Evolutionary conservation across 2,797 vertebrate species (phyloP), one percentile per base, ranked within the genome.

Genomic region (Danio choprae): DNA sequence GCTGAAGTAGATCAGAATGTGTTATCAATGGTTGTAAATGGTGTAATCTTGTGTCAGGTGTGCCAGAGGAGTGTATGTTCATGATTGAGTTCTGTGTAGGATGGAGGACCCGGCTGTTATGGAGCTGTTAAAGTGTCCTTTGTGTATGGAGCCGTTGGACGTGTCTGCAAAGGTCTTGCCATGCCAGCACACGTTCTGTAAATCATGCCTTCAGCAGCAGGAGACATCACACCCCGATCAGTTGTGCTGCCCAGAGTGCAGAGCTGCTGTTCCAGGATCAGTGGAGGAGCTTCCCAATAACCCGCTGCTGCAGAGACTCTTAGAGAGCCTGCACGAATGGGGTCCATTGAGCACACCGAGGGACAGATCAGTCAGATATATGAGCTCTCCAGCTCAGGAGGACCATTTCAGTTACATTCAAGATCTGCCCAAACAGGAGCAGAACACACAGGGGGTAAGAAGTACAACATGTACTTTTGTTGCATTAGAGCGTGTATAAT

Each of bases 101-200:
- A 96, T 96, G 96, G 95, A 96, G 87, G 93, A 96, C 55, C 80
- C 95, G 82, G 88, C 93, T 77, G 86, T 96, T 44, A 89, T 95
- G 55, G 92, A 95, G 87, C 86, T 97, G 83, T 86, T 98, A 91
- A 94, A 97, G 86, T 98, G 97, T 83, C 96, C 97, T 1, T 91
- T 97, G 89, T 98, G 97, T 90, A 89, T 92, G n/a, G 92, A 96
- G 78, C 95, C 91, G 84, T 92, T 98, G 63, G 95, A 97, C 1
- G 90, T 85, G 83, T 95, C 96, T 0, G 95, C 97, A 1, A 97
- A 95, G 87, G 96, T 98, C 72, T 92, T 98, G 72, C 96, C 97
- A 11, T 98, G 97, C 91, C 97, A 98, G 90, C 97, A 98, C 91
- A 97, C 96, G 0, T 98, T 98, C 94, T 98, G 97, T 84, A 88